These are phyloP conservation scores for Anniella stebbinsi DNA, from an alignment of 2,797 vertebrate species.

Conservation along the genomic window DNA sequence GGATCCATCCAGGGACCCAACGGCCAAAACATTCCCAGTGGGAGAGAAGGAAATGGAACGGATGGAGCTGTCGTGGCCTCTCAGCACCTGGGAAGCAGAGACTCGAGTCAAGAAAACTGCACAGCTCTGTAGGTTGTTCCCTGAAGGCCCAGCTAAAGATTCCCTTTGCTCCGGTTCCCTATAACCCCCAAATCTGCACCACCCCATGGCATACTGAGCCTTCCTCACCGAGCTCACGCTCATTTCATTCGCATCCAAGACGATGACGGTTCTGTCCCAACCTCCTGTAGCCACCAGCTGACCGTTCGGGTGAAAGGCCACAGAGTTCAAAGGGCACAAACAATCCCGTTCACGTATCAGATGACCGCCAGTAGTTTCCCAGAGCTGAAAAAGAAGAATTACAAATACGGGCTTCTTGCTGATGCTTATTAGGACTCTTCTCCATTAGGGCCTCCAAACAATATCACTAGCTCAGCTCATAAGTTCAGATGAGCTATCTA, in stretches of 20 bases:
- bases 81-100: constrained; percentile 77
- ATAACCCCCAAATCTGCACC: background rate
- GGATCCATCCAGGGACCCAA: constrained; percentile 83
- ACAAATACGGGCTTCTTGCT: background rate
- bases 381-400: constrained; percentile 60
- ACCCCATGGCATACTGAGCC: background rate
- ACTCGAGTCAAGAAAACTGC: background rate
- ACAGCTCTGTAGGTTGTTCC: background rate
- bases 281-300: constrained; percentile 83
- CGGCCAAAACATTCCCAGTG: constrained; percentile 81
- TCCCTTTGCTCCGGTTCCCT: background rate
- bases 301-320: constrained; percentile 84
- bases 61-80: constrained; percentile 80
- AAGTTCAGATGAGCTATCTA: background rate
- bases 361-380: constrained; percentile 61
- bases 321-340: constrained; percentile 85
- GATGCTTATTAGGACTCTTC: background rate
- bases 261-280: constrained; percentile 83
- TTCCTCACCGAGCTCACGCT: constrained; percentile 64
- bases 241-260: constrained; percentile 83
- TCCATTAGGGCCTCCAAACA: background rate
- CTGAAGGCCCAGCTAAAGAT: background rate
- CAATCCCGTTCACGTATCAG: constrained; percentile 52
- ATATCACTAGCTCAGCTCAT: no score
- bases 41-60: constrained; percentile 83